Evolutionary conservation across 2,113 vertebrate species (phyloP), one percentile per base, ranked within the genome.

Genomic region (Poecile atricapillus): DNA sequence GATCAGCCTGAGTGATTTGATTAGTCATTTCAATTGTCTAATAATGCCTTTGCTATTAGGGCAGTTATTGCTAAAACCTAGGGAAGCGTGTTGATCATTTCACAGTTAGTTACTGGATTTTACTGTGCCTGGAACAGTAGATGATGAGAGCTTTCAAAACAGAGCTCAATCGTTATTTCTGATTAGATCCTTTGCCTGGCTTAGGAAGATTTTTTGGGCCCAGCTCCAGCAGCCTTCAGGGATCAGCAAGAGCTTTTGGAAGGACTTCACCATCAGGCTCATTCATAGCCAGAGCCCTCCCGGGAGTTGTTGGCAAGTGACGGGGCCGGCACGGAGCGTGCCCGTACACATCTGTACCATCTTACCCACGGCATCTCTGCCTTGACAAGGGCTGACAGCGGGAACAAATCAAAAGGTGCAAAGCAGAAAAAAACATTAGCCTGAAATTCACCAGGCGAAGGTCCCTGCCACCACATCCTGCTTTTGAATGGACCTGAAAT

Each of bases 401-500:
- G 49, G 70, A 65, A 60, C 43, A 87, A 84, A 56, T 30, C 33
- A 20, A 41, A 41, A 81, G 47, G 21, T 33, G 33, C 55, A 81
- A 71, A 71, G 52, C 28, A 53, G 52, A 68, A 64, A 77, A 44
- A 25, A n/a, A 28, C 52, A 58, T 25, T 10, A 73, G 35, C 50
- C 41, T 0, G 0, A 69, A 83, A 55, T 77, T 93, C 50, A 35
- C 14, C 24, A 20, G 71, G 67, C 2, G 0, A 65, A 65, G 16
- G 35, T 69, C 67, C 58, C 65, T 65, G 80, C 52, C 49, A 46
- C 49, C 70, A 82, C 86, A 55, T 73, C 83, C 84, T 41, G 41
- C 67, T 82, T 95, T 90, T 96, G 93, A 97, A 95, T 55, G 79
- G 96, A 93, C 62, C 64, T 71, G 60, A 96, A 96, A 87, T 88